These are phyloP conservation scores for Mythimna pallens DNA, from an alignment of 2,888 invertebrate species.

Conservation along the genomic window DNA sequence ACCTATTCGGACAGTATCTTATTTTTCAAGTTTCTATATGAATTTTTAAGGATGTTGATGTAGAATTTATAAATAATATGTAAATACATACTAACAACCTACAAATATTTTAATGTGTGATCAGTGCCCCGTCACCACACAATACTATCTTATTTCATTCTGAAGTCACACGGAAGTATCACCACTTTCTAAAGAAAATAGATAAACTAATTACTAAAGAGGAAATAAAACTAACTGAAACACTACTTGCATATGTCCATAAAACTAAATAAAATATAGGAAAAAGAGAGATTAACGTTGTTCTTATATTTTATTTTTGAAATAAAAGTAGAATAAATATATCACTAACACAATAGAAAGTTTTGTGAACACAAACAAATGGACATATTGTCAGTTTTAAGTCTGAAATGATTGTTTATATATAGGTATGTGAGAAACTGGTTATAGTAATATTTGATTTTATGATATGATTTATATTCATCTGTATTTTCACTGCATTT, in stretches of 20 bases:
- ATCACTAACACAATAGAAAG: conserved; percentile 39
- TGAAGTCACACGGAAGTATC: background rate
- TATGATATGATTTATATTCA: conserved; percentile 31
- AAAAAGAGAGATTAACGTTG: background rate
- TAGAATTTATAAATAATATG: conserved; percentile 2
- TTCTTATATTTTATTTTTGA: no score
- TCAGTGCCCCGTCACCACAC: background rate
- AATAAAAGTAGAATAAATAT: conserved; percentile 47
- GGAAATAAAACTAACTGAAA: background rate
- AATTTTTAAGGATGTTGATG: conserved; percentile 2
- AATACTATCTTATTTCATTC: background rate
- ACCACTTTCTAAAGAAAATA: background rate
- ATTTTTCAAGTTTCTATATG: conserved; percentile 6
- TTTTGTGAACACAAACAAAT: conserved; percentile 37
- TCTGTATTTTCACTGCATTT: conserved; percentile 20
- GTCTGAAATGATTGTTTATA: conserved; percentile 58
- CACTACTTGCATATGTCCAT: background rate
- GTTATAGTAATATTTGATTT: conserved; percentile 41
- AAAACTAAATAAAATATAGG: conserved; percentile 4
- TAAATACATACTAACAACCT: conserved; percentile 29
- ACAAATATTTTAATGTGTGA: conserved; percentile 12
- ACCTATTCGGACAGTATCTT: background rate
- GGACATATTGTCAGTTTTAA: conserved; percentile 61
- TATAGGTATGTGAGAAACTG: conserved; percentile 40
- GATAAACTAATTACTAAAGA: background rate